Evolutionary conservation across 1,140 invertebrate genomes (phyloP).

Genomic region (Drosophila athabasca): DNA sequence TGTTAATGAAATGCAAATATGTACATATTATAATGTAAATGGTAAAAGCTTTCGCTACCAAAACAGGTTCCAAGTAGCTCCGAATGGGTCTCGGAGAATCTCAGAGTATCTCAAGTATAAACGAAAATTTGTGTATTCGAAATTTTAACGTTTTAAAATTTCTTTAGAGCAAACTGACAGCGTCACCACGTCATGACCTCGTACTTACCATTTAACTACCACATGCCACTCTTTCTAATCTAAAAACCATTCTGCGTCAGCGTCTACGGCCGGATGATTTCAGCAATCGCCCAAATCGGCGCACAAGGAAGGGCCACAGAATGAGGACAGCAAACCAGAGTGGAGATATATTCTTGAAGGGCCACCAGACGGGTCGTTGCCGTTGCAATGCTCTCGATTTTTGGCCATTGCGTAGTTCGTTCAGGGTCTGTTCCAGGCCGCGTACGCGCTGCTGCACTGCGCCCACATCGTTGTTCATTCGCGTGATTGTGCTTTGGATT

Average conservation of each 20-base stretch:
- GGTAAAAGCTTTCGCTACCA: conserved; percentile 22
- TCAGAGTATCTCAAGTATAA: too few species aligned
- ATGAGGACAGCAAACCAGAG: conserved; percentile 85
- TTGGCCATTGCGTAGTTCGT: conserved; percentile 53
- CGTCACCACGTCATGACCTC: background rate
- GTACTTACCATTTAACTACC: conserved; percentile 74
- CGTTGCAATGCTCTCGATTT: conserved; percentile 18
- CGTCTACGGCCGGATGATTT: conserved; percentile 38
- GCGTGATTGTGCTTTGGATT: conserved; percentile 82
- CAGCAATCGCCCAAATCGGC: conserved; percentile 60
- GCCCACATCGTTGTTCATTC: conserved; percentile 84
- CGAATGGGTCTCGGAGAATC: background rate
- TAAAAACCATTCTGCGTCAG: conserved; percentile 34
- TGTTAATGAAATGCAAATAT: conserved; percentile 48
- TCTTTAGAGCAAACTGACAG: too few species aligned
- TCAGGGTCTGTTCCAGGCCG: conserved; percentile 76
- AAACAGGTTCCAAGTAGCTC: conserved; percentile 27
- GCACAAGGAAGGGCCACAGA: conserved; percentile 86
- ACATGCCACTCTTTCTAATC: conserved; percentile 29
- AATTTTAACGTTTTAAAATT: too few species aligned
- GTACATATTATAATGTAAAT: conserved; percentile 15
- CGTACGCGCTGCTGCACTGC: conserved; percentile 83
- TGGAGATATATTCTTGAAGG: conserved; percentile 85
- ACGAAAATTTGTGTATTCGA: too few species aligned
- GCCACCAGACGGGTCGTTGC: conserved; percentile 85